Evolutionary conservation across 2,797 vertebrate genomes (phyloP), one percentile per base, ranked within the genome.

Genomic region (Pyrocephalus nanus): DNA sequence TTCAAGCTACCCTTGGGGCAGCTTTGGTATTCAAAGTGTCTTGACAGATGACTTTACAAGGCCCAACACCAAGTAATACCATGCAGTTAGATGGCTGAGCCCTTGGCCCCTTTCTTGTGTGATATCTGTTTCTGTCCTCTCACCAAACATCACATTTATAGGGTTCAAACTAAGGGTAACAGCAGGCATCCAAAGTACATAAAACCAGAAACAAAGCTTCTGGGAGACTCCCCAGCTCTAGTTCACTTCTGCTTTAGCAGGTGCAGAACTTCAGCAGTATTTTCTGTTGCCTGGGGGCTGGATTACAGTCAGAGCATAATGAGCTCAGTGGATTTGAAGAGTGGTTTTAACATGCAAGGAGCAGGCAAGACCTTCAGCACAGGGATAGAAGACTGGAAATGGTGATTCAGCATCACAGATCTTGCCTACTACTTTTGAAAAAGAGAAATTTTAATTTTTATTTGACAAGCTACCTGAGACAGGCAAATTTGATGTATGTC

Each of bases 121-220:
- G 26, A 57, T 74, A 69, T 10, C 64, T 86, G 0, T 70, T 78
- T 72, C 54, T 54, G 62, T 40, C 17, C 11, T 12, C 38, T 61
- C 17, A 30, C 42, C 64, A 40, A 86, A 62, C 20, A 47, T 8
- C 3, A 6, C 36, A 11, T 72, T 93, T 47, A 86, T 8, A 60
- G 48, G 50, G 72, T 89, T 92, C 89, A 95, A 91, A 87, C 84
- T 36, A 69, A 90, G 77, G 82, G 47, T 65, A 91, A 78, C 73
- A 91, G 85, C 70, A 88, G 77, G 75, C 66, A 75, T 51, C 21
- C 26, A 25, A 76, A 82, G 34, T 8, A 23, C 9, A 10, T 34
- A 47, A 86, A 80, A 84, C 4, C 72, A 85, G 48, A 82, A 89
- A 67, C 23, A 84, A 76, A 81, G 80, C 60, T 61, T 58, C 76